Evolutionary conservation across 2,888 invertebrate species (phyloP).

Genomic region (Cephus spinipes): DNA sequence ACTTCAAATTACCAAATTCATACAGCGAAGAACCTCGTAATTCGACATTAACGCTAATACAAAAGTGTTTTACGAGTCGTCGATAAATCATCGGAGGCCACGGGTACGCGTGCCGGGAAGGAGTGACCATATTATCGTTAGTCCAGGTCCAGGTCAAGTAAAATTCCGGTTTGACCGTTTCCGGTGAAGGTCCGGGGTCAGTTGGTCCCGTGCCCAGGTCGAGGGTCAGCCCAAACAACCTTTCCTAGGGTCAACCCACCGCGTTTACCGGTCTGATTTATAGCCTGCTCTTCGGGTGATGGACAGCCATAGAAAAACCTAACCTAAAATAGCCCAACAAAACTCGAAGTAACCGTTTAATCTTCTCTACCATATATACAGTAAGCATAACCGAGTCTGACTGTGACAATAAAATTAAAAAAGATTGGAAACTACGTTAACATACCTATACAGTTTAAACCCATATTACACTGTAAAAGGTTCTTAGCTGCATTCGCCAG

Average conservation of each 20-base stretch:
- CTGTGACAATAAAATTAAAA: background rate
- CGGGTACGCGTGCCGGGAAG: conserved; percentile 58
- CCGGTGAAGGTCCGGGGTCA: conserved; percentile 35
- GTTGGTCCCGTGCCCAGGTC: conserved; percentile 53
- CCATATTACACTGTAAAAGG: background rate
- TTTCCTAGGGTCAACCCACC: conserved; percentile 60
- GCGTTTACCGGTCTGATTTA: conserved; percentile 61
- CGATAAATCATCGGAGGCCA: conserved; percentile 54
- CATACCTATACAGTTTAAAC: too few relatives aligned
- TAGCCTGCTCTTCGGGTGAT: conserved; percentile 44
- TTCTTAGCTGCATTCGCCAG: background rate
- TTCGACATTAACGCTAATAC: background rate
- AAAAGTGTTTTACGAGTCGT: background rate
- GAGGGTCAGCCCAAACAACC: conserved; percentile 65
- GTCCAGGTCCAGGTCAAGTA: conserved; percentile 53
- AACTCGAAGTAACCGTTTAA: background rate
- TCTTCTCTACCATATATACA: background rate
- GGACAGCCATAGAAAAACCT: background rate
- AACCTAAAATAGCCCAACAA: background rate
- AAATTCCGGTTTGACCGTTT: conserved; percentile 51
- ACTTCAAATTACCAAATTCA: background rate
- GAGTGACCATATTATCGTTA: conserved; percentile 62
- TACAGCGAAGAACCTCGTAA: background rate
- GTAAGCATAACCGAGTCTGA: too few relatives aligned
- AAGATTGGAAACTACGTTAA: too few relatives aligned